phyloP scores from a whole-genome alignment of 2,113 vertebrate genomes.

The Ahaetulla prasina region DNA sequence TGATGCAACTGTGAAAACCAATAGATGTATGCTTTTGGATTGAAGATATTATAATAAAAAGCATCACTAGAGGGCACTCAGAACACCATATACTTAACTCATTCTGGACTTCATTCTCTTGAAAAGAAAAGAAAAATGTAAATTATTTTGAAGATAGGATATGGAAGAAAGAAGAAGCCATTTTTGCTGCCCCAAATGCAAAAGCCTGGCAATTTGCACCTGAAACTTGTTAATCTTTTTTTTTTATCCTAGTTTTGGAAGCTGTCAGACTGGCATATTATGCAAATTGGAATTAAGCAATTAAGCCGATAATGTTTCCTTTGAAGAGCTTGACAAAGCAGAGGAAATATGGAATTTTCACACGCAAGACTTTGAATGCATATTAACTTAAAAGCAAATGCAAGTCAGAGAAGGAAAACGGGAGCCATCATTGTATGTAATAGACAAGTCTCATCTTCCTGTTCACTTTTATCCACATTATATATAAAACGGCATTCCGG shows the following conservation, averaged over 20 bases:
- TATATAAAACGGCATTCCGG: background rate
- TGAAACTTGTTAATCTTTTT: slow-evolving; percentile 70
- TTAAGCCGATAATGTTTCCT: slow-evolving; percentile 77
- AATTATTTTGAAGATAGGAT: slow-evolving; percentile 11
- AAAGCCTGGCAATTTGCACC: slow-evolving; percentile 61
- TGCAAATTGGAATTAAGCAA: slow-evolving; percentile 76
- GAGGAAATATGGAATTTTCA: slow-evolving; percentile 67
- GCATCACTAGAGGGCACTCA: background rate
- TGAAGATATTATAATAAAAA: background rate
- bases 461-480: background rate
- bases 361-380: slow-evolving; percentile 59
- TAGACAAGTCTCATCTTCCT: slow-evolving; percentile 13
- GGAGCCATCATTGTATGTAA: rapidly evolving
- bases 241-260: slow-evolving; percentile 73
- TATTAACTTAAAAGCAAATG: slow-evolving; percentile 67
- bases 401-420: slow-evolving; percentile 36
- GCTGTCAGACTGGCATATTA: slow-evolving; percentile 72
- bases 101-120: background rate
- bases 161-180: slow-evolving; percentile 35
- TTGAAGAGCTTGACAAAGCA: slow-evolving; percentile 78
- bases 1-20: background rate
- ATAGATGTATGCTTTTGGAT: background rate
- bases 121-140: slow-evolving; percentile 48
- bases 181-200: slow-evolving; percentile 46
- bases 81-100: rapidly evolving